Base-by-base conservation (phyloP, 1,140 invertebrate genomes). In the Maconellicoccus hirsutus region DNA sequence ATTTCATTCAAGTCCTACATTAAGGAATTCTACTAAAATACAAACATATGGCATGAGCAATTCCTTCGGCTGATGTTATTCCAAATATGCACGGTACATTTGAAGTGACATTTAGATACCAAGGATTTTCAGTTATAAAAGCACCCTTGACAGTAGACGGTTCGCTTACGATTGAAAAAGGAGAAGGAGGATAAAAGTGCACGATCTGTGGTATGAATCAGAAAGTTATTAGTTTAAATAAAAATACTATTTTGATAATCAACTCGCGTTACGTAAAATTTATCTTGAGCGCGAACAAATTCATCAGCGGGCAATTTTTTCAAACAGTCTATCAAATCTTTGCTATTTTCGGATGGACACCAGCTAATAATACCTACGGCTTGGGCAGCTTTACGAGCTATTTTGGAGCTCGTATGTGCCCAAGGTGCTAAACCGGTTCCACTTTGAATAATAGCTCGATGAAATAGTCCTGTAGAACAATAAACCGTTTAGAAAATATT, bases 361-460 rank as follows among this genome's bases (percentile, higher is more conserved):
- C 16, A 10, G 3, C 14, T 26, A 4, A 66, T 10, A 2, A 66
- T 25, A 25, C 61, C 61, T 16, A 66, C 3, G 22, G 61, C 61
- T 8, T 25, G 7, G 1, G 61, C 25, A 23, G 3, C 2, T 16
- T 66, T 12, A 16, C 61, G 22, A 66, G 21, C 19, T 16, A 66
- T 23, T 23, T 25, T 14, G 10, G 61, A 10, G 1, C 25, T 23
- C 8, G 25, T 16, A n/a, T n/a, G 21, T n/a, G 61, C 61, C 61
- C 61, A 66, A 23, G 25, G 16, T 73, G 79, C 79, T 4, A 83
- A 72, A n/a, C 83, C 81, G 19, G 80, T 81, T 6, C 84, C 84
- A 76, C 81, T 80, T 79, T 80, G 77, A 59, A 78, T 70, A 29
- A 82, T 80, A 1, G 76, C 79, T 38, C 76, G 70, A 59, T 77